Base-by-base conservation (phyloP, 1,140 invertebrate genomes). In the Bombus impatiens region DNA sequence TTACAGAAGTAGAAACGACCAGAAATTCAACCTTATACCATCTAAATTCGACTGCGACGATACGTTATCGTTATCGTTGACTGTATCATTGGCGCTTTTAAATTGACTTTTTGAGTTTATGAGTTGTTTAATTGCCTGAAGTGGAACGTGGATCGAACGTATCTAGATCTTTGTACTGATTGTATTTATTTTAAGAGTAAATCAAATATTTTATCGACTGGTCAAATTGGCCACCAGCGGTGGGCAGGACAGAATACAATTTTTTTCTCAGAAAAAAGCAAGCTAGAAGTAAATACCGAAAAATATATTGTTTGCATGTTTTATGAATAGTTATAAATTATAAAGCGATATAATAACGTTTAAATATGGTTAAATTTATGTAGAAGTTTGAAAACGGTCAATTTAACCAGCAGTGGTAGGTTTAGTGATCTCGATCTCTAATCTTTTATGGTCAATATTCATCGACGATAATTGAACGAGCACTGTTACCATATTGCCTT, bases 391-490 rank as follows among this genome's bases (percentile, higher is more conserved):
- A 47, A 47, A 47, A 47, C 5, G 5, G 0, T 18, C 44, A 5
- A 47, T 47, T 18, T 47, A 47, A 47, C 15, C 44, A 47, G 44
- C 15, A 47, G 13, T 47, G 13, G 44, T 15, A 15, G 44, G 15
- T 47, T 47, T 15, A 15, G 4, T 5, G 4, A 84, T 35, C n/a
- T 62, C 53, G 22, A 57, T n/a, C 18, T 53, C 6, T 53, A 22
- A 18, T 15, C 44, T 65, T 47, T 78, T 75, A 83, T 25, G 9
- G 70, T 40, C 40, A 59, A 37, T 76, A 67, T 78, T 68, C 80
- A 82, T 86, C 83, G 88, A 89, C 86, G 85, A 83, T 89, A 86
- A 87, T 87, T 18, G 82, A 79, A 88, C 70, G 79, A 90, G 59
- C 62, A 78, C 32, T 71, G 59, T 28, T 83, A 68, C 65, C 57